These are phyloP conservation scores for Lithobates pipiens DNA, from an alignment of 2,797 vertebrate genomes.

Conservation along the genomic window DNA sequence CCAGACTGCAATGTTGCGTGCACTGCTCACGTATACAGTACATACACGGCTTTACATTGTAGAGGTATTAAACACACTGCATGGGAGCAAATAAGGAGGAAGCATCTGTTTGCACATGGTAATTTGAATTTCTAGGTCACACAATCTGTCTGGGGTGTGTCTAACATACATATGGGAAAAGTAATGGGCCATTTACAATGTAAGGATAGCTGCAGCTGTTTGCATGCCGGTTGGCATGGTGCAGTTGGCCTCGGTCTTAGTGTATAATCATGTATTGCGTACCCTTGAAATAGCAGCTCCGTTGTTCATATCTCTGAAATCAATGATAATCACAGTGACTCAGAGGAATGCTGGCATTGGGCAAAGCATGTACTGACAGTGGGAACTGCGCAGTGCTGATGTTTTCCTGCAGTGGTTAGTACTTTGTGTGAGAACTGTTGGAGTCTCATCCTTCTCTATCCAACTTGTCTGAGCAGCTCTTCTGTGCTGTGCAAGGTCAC, in stretches of 20 bases:
- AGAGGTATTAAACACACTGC: not conserved
- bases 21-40: slow-evolving; percentile 5
- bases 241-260: not conserved
- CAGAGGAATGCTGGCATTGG: slow-evolving; percentile 10
- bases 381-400: not conserved
- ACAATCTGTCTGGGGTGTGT: not conserved
- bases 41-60: not conserved
- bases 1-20: slow-evolving; percentile 5
- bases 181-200: not conserved
- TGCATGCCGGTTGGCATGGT: not conserved
- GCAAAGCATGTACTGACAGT: not conserved
- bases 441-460: slow-evolving; percentile 8
- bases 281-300: not conserved
- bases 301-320: not conserved
- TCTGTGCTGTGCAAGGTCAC: slow-evolving; percentile 51
- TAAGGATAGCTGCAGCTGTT: not conserved
- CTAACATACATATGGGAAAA: not conserved
- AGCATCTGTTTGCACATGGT: slow-evolving; percentile 11
- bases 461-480: slow-evolving; percentile 28
- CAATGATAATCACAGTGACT: slow-evolving; percentile 7
- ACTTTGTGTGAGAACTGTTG: slow-evolving; percentile 35
- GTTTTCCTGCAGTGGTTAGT: slow-evolving; percentile 22
- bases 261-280: not conserved
- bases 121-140: slow-evolving; percentile 15
- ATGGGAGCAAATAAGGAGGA: slow-evolving; percentile 12